Conservation (phyloP, 2,797 vertebrate species). For the Champsocephalus esox region DNA sequence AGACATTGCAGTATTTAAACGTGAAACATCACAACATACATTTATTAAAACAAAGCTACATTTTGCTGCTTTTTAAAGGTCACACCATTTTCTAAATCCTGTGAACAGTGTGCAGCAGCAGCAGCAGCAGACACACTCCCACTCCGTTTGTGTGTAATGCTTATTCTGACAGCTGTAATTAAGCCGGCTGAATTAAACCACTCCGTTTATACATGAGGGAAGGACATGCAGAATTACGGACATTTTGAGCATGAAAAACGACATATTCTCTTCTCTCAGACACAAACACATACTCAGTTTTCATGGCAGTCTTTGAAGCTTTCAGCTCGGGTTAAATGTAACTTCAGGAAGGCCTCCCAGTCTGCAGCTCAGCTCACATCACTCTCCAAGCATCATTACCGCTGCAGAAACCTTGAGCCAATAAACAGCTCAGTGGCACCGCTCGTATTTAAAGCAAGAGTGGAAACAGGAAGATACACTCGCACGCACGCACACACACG, state of each 20-base stretch:
- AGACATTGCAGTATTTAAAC: background rate
- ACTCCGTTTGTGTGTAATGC: conserved; percentile 23
- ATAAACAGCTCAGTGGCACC: conserved; percentile 82
- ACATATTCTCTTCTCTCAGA: conserved; percentile 10
- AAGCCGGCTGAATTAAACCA: conserved; percentile 30
- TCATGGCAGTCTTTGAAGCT: conserved; percentile 41
- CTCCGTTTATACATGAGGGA: conserved; percentile 28
- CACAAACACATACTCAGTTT: conserved; percentile 39
- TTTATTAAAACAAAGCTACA: background rate
- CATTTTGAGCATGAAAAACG: conserved; percentile 31
- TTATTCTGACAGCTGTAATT: conserved; percentile 49
- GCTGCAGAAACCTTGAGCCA: conserved; percentile 82
- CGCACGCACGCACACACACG: conserved; percentile 3
- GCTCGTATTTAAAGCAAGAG: conserved; percentile 76
- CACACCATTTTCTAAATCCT: conserved; percentile 1
- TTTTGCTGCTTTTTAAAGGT: conserved; percentile 25
- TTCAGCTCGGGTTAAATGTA: conserved; percentile 59
- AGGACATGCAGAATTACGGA: conserved; percentile 27
- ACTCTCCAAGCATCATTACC: conserved; percentile 86
- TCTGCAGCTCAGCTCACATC: conserved; percentile 71
- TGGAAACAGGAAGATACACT: conserved; percentile 67
- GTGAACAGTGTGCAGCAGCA: background rate
- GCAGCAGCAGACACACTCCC: conserved; percentile 40
- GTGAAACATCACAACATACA: background rate
- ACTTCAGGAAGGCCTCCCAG: conserved; percentile 67